Base-by-base conservation (phyloP, 2,797 vertebrate species). In the Syngnathus acus region DNA sequence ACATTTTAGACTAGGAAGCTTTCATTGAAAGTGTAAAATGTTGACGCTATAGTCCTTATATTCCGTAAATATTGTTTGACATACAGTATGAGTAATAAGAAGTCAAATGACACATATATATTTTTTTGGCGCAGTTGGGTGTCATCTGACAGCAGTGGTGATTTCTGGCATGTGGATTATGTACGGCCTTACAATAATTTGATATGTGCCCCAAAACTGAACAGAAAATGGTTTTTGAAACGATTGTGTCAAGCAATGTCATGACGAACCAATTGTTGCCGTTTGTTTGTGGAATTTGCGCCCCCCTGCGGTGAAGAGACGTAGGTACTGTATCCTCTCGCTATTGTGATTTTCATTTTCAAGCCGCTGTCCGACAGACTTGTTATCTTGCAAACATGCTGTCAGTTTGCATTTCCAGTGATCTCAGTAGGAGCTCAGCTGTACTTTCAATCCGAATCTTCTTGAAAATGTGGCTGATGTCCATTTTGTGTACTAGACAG, bases 41-140 rank as follows among this genome's bases (percentile, higher is more conserved):
- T 76, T 78, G 74, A 73, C 65, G 78, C 66, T 74, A 65, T 71
- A 81, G 73, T 68, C 72, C 76, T 79, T 78, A 75, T 86, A 78
- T 83, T 75, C 73, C 83, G 79, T 85, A 78, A 78, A 81, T 79
- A 82, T 80, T 66, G 63, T 79, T 84, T 83, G 76, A 73, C 78
- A 78, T 81, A 79, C 82, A 32, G 32, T 32, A 3, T 32, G 32
- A 32, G 32, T 70, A 64, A 54, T 77, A 71, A 47, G 16, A 82
- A 71, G 74, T 78, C 1, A 80, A 74, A 74, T 66, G 60, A 75
- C 48, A 71, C 71, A 65, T 86, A 32, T 48, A 16, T 16, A 57
- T 13, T 57, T 57, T 57, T 57, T 57, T 57, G 37, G 55, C 55
- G 14, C 26, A 37, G 55, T 57, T 16, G 32, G 32, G 14, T 57